Percentiles rank a stretch among this genome's conserved stretches.
Conservation (phyloP, 1,140 invertebrate species). For the Scylla paramamosain region DNA sequence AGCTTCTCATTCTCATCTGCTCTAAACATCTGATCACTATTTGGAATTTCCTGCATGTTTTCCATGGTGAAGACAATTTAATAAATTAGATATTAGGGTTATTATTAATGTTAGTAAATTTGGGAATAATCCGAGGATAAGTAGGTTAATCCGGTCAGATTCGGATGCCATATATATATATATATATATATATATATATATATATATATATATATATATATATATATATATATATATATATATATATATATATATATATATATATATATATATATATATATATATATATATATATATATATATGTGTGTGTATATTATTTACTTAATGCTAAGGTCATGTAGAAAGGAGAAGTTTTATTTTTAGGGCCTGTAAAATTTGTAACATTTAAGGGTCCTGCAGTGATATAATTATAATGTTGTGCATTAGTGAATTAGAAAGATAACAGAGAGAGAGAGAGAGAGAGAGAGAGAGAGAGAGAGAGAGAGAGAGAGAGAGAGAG, state of each 20-base stretch:
- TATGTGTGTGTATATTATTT: neutral
- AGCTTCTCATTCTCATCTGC: no score
- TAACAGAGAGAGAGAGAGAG: neutral
- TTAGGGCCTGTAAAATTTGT: neutral
- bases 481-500: constrained; percentile 19
- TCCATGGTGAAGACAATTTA: no score
- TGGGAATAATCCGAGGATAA: no score
- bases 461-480: constrained; percentile 21
- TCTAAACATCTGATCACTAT: no score
- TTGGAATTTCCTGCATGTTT: no score
- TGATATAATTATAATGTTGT: neutral
- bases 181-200: no score
- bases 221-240: constrained; percentile 46
- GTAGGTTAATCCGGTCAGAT: no score
- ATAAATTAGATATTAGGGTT: no score
- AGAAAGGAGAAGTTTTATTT: neutral
- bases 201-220: no score
- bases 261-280: constrained; percentile 55
- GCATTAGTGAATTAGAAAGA: no score
- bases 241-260: constrained; percentile 51
- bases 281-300: constrained; percentile 49
- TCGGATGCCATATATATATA: no score
- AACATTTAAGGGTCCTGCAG: neutral
- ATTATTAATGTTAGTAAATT: no score
- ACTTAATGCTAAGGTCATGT: neutral